Evolutionary conservation across 2,888 invertebrate genomes (phyloP), one percentile per base, ranked within the genome.

Genomic region (Petrolisthes manimaculis): DNA sequence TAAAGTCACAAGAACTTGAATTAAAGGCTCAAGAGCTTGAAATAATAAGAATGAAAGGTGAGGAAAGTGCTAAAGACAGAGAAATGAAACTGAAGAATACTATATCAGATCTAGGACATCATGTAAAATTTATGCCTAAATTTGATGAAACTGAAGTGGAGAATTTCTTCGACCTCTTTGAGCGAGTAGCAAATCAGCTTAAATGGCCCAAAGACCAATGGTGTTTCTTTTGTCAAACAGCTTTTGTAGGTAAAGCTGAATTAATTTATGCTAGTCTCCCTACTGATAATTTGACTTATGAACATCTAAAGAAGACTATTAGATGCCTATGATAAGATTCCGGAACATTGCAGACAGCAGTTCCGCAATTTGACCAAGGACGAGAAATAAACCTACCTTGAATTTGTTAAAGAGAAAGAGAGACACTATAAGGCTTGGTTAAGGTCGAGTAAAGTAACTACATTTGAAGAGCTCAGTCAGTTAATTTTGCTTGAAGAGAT

Each of bases 261-360:
- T 74, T 74, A n/a, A 74, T 74, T 74, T 74, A 74, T n/a, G 5
- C 74, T 67, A 67, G 67, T 67, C 67, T 67, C 67, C 67, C 67
- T 67, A 67, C 9, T 67, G 67, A 67, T 67, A 67, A 67, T 14
- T 67, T 67, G 74, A 74, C 74, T 21, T 74, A 74, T 74, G 74
- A 74, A 14, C 74, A 74, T 74, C 74, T 74, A n/a, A 74, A 74
- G n/a, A 74, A 74, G 74, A 74, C 74, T 21, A 74, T 74, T 67
- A 14, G 67, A 67, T 12, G 67, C 67, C 8, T 67, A 67, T 67
- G 67, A 67, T 67, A 8, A 67, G 67, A 14, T 67, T 14, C 67
- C 67, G 8, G 67, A 67, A 67, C 9, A 8, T 67, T 14, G 14
- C 14, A 67, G 67, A 67, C 67, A 67, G 67, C 8, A 14, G 8